phyloP scores from a whole-genome alignment of 2,797 vertebrate species.

The Mus spretus region DNA sequence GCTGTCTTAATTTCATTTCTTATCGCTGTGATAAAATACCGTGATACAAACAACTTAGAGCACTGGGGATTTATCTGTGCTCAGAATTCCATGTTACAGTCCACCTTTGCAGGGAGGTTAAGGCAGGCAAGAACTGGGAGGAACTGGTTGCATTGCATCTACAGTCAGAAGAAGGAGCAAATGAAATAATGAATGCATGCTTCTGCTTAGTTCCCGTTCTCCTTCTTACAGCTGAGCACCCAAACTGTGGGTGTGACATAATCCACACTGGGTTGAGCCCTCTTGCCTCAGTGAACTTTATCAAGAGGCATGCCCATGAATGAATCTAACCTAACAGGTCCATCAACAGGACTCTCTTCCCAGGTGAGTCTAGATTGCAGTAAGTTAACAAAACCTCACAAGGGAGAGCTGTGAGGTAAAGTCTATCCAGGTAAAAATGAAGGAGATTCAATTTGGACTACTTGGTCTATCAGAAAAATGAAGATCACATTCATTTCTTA shows the following conservation, averaged over 20 bases:
- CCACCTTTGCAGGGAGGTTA: background rate
- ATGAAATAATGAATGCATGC: background rate
- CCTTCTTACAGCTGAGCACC: background rate
- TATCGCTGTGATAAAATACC: background rate
- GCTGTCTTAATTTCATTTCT: background rate
- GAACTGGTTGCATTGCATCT: background rate
- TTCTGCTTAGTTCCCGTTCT: background rate
- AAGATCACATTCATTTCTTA: background rate
- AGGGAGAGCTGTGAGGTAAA: background rate
- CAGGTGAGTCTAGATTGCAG: background rate
- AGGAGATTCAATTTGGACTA: background rate
- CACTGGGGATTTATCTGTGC: background rate
- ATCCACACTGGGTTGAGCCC: background rate
- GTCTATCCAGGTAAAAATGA: background rate
- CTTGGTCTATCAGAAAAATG: background rate
- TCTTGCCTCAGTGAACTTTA: background rate
- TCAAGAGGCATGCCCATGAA: background rate
- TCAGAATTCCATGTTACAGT: background rate
- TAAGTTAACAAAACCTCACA: background rate
- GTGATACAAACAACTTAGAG: background rate
- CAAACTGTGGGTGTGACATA: background rate
- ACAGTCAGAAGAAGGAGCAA: background rate
- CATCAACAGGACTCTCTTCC: background rate
- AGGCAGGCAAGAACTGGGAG: background rate
- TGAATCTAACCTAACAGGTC: background rate